phyloP scores from a whole-genome alignment of 2,888 invertebrate genomes.

The Amphiduros pacificus region DNA sequence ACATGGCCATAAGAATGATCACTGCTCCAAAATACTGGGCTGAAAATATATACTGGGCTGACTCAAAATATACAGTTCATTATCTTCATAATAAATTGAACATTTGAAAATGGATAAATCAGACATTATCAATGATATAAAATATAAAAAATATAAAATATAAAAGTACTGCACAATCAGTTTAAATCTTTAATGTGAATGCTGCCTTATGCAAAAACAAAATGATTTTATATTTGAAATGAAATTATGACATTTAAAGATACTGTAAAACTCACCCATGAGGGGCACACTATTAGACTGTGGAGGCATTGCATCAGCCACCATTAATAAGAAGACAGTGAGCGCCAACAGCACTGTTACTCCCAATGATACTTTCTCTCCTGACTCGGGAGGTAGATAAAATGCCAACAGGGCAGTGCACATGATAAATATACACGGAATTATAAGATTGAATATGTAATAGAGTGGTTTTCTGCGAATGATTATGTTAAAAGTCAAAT shows the following conservation, averaged over 20 bases:
- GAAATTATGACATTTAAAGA: no score
- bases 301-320: conserved; percentile 24
- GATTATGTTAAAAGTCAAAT: conserved; percentile 13
- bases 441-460: conserved; percentile 19
- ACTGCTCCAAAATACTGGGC: conserved; percentile 14
- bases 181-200: no score
- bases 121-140: no score
- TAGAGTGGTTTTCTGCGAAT: conserved; percentile 18
- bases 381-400: conserved; percentile 17
- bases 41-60: no score
- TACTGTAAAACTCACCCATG: conserved; percentile 24
- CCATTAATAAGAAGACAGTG: conserved; percentile 23
- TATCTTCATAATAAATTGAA: no score
- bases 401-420: conserved; percentile 18
- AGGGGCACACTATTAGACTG: conserved; percentile 21
- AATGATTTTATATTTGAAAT: no score
- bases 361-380: conserved; percentile 16
- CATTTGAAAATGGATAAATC: no score
- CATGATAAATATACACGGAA: conserved; percentile 18
- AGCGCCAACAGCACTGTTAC: conserved; percentile 22
- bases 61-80: no score
- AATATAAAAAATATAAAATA: no score
- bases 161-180: no score
- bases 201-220: no score
- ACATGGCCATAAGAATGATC: conserved; percentile 9